Conservation (phyloP, 2,113 vertebrate genomes). For the Clinocottus analis region DNA sequence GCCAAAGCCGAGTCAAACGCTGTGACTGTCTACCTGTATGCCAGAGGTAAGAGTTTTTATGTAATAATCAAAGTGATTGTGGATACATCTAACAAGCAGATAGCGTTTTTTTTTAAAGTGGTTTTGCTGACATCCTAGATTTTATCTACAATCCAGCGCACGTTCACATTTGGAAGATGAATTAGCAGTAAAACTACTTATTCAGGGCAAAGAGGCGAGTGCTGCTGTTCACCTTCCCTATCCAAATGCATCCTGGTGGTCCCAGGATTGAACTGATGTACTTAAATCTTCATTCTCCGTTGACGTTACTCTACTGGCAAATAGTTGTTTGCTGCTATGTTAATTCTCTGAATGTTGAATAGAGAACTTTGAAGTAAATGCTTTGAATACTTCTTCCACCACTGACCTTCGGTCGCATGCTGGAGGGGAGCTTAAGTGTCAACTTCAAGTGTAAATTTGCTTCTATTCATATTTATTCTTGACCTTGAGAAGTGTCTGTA, state of each 20-base stretch:
- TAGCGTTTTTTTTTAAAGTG: background rate
- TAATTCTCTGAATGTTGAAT: too few relatives aligned
- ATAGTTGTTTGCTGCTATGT: too few relatives aligned
- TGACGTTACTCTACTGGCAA: too few relatives aligned
- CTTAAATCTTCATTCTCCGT: too few relatives aligned
- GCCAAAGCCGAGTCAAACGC: constrained; percentile 79
- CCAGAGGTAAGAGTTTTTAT: constrained; percentile 83
- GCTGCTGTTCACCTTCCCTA: too few relatives aligned
- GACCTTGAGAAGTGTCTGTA: background rate
- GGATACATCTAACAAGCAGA: background rate
- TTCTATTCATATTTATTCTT: background rate
- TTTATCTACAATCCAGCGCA: background rate
- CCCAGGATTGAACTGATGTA: too few relatives aligned
- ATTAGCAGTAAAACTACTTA: too few relatives aligned
- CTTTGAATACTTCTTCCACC: background rate
- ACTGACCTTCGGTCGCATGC: background rate
- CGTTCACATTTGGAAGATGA: background rate
- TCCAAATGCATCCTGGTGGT: too few relatives aligned
- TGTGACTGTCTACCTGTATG: constrained; percentile 87
- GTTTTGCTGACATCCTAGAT: background rate
- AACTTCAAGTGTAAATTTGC: background rate
- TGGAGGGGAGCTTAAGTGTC: constrained; percentile 1
- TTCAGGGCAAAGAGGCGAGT: too few relatives aligned
- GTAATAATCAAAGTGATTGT: background rate
- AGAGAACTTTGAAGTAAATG: background rate